Percentiles rank a stretch among this genome's conserved stretches.
phyloP scores from a whole-genome alignment of 35 echinoderm and acorn worm genomes.

The Heliocidaris erythrogramma region DNA sequence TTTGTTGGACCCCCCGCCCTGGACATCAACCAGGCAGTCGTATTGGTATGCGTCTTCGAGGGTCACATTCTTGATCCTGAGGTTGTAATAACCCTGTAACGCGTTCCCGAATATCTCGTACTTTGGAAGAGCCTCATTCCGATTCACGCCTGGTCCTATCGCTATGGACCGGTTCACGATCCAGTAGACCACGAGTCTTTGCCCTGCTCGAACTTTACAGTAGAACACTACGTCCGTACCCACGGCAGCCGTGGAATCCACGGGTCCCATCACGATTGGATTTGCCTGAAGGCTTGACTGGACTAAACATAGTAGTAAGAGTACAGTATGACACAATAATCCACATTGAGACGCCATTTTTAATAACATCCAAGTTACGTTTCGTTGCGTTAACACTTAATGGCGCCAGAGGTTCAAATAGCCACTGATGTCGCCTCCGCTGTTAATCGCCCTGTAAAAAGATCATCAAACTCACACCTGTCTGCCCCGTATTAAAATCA shows the following conservation, averaged over 20 bases:
- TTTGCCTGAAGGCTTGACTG: background rate
- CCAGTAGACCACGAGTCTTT: slow-evolving; percentile 13
- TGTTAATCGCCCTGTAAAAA: background rate
- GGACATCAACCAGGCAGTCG: slow-evolving; percentile 3
- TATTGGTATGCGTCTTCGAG: background rate
- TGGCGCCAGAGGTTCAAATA: background rate
- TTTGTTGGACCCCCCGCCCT: background rate
- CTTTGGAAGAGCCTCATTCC: background rate
- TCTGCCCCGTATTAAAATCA: background rate
- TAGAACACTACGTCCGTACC: background rate
- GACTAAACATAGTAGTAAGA: background rate
- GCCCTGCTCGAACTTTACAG: slow-evolving; percentile 23
- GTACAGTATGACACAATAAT: background rate
- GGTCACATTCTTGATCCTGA: slow-evolving; percentile 9
- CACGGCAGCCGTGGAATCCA: background rate
- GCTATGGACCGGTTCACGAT: slow-evolving; percentile 19
- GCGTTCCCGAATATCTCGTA: slow-evolving; percentile 38
- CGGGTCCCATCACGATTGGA: slow-evolving; percentile 32
- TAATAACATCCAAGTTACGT: background rate
- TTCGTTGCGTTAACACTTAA: background rate
- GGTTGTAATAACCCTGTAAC: background rate
- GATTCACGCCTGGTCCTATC: slow-evolving; percentile 1
- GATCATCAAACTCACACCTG: background rate
- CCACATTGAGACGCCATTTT: background rate
- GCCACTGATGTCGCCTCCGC: background rate